Conservation (phyloP, 2,113 vertebrate species). For the Hypanus sabinus region DNA sequence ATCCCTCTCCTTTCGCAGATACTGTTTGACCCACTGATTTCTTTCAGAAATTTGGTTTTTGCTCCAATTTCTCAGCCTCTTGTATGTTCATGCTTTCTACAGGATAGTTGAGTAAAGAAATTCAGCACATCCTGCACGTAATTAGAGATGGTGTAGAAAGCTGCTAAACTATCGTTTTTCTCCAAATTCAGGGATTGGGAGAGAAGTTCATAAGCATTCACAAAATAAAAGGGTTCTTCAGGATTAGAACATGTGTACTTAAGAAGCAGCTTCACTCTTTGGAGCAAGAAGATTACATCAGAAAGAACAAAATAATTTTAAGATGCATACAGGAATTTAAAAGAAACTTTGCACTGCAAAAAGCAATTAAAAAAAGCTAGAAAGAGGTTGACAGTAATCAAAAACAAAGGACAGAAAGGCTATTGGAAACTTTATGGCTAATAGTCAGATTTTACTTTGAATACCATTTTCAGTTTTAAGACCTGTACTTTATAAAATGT, state of each 20-base stretch:
- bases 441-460: neutral
- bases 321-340: neutral
- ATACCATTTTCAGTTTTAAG: neutral
- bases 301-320: neutral
- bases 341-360: neutral
- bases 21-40: too few species aligned
- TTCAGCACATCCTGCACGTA: neutral
- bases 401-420: neutral
- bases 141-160: neutral
- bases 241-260: neutral
- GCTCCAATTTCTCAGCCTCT: too few species aligned
- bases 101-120: neutral
- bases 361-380: neutral
- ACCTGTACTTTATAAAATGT: neutral
- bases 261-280: neutral
- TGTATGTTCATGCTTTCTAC: too few species aligned
- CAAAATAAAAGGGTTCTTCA: neutral
- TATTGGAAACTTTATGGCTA: neutral
- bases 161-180: neutral
- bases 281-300: neutral
- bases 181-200: neutral
- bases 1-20: too few species aligned
- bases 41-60: too few species aligned
- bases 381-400: neutral
- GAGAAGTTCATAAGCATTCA: neutral